Evolutionary conservation across 2,113 vertebrate species (phyloP).

Genomic region (Dipodomys merriami): DNA sequence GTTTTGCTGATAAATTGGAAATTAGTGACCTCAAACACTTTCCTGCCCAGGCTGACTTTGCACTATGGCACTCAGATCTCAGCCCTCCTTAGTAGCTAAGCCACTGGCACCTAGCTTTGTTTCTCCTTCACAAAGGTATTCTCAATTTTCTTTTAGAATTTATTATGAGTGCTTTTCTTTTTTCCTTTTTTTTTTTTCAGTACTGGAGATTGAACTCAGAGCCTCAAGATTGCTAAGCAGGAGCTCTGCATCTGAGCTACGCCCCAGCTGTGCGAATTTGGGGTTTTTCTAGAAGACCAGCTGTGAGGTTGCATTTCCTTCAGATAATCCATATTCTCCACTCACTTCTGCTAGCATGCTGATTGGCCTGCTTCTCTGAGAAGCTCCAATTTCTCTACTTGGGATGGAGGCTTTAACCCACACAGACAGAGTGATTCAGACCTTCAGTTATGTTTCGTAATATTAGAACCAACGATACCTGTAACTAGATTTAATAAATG

Average conservation of each 20-base stretch:
- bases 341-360: background rate
- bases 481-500: background rate
- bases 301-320: background rate
- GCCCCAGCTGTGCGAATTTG: too few species aligned
- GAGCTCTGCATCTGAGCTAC: too few species aligned
- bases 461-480: background rate
- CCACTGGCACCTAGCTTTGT: too few species aligned
- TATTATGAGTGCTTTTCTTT: too few species aligned
- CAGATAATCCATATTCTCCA: background rate
- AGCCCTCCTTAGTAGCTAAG: too few species aligned
- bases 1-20: too few species aligned
- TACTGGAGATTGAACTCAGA: too few species aligned
- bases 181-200: too few species aligned
- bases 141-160: constrained; percentile 17
- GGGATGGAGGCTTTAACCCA: background rate
- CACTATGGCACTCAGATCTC: too few species aligned
- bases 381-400: background rate
- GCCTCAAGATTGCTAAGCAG: too few species aligned
- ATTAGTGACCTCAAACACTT: too few species aligned
- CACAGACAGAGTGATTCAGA: background rate
- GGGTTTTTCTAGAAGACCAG: background rate
- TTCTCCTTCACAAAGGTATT: background rate
- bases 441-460: background rate
- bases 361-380: background rate
- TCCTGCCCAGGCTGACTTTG: too few species aligned